These are phyloP conservation scores for Peromyscus maniculatus DNA, from an alignment of 2,113 vertebrate species.

Conservation along the genomic window DNA sequence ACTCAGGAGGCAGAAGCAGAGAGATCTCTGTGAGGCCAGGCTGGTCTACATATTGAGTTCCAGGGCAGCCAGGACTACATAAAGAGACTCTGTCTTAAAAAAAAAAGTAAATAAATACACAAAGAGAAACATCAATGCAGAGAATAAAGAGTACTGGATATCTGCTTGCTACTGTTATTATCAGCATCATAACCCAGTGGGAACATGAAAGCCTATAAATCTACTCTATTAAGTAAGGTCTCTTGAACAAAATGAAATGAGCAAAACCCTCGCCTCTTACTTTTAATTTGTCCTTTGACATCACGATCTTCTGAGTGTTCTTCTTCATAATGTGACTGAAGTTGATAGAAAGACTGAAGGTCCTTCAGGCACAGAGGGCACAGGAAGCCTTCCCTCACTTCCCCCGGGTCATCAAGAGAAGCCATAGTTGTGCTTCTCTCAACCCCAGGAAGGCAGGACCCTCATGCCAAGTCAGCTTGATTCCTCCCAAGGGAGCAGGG, in stretches of 20 bases:
- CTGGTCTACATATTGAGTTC: background rate
- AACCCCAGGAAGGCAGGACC: background rate
- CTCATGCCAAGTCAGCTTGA: constrained; percentile 67
- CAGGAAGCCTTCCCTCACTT: constrained; percentile 96
- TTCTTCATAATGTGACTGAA: constrained; percentile 96
- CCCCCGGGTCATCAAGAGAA: constrained; percentile 92
- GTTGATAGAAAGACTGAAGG: constrained; percentile 96
- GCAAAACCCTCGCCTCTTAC: constrained; percentile 85
- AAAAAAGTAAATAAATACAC: background rate
- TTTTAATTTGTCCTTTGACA: constrained; percentile 94
- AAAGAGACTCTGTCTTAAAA: background rate
- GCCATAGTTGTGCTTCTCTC: constrained; percentile 88
- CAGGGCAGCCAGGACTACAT: background rate
- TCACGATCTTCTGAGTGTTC: constrained; percentile 94
- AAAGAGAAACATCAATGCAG: background rate
- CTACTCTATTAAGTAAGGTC: background rate
- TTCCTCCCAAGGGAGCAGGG: background rate
- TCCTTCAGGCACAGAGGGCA: constrained; percentile 98
- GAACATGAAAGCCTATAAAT: background rate
- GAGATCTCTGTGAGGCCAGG: background rate
- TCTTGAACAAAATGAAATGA: background rate
- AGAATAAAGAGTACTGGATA: background rate
- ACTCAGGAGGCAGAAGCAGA: background rate
- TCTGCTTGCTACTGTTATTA: background rate
- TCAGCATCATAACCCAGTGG: background rate